Evolutionary conservation across 2,888 invertebrate species (phyloP).

Genomic region (Nasonia oneida): DNA sequence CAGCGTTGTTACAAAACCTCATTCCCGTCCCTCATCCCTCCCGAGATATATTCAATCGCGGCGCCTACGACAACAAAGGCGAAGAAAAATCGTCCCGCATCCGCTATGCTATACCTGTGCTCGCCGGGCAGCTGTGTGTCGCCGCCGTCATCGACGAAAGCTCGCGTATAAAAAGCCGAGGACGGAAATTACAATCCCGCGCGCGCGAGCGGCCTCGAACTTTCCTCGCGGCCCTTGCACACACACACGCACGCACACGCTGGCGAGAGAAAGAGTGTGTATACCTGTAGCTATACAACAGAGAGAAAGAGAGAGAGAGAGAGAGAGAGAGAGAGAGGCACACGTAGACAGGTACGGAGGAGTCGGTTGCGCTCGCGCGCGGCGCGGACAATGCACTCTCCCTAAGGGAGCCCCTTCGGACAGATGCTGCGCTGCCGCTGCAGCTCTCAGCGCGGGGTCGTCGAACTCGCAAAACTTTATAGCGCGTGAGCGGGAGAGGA

Average conservation of each 20-base stretch:
- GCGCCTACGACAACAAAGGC: not conserved
- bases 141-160: slow-evolving; percentile 11
- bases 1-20: not conserved
- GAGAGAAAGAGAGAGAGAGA: not conserved
- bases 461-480: slow-evolving; percentile 57
- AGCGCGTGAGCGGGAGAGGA: slow-evolving; percentile 35
- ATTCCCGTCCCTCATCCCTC: not conserved
- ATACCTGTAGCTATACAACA: not conserved
- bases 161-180: not conserved
- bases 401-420: slow-evolving; percentile 53
- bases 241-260: not conserved
- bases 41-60: not conserved
- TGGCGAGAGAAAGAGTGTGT: not conserved
- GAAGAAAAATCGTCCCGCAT: not conserved
- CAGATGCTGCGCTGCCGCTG: slow-evolving; percentile 45
- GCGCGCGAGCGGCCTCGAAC: slow-evolving; percentile 30
- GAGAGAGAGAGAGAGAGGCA: not conserved
- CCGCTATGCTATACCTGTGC: not conserved
- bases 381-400: slow-evolving; percentile 56
- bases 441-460: slow-evolving; percentile 28
- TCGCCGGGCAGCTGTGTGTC: not conserved
- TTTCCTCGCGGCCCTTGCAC: slow-evolving; percentile 18
- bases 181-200: slow-evolving; percentile 36
- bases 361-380: not conserved
- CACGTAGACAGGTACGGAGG: slow-evolving; percentile 24